phyloP scores from a whole-genome alignment of 2,888 invertebrate genomes.

The Cryptops parisi region DNA sequence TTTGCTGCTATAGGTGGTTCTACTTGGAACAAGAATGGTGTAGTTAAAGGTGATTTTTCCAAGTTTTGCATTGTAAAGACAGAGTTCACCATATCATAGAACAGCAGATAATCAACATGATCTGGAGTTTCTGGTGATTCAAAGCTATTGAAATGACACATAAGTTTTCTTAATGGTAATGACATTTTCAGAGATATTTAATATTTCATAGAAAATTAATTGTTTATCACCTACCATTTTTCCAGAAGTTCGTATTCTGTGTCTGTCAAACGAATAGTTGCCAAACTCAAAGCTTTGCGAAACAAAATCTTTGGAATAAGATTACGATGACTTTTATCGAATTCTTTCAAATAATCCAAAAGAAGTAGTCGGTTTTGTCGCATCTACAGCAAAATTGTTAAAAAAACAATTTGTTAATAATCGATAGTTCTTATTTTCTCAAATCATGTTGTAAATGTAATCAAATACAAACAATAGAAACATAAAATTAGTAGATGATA shows the following conservation, averaged over 20 bases:
- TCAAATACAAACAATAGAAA: too few species aligned
- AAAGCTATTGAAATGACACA: too few species aligned
- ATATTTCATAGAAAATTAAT: too few species aligned
- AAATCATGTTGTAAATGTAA: too few species aligned
- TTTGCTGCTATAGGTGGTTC: conserved; percentile 6
- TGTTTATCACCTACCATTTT: conserved; percentile 11
- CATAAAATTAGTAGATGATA: too few species aligned
- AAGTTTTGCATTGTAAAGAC: conserved; percentile 5
- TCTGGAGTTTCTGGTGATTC: conserved; percentile 7
- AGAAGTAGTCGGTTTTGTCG: conserved; percentile 1
- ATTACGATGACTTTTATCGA: conserved; percentile 4
- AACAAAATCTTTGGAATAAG: conserved; percentile 1
- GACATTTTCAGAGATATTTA: too few species aligned
- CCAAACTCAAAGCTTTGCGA: conserved; percentile 3
- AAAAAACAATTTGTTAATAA: too few species aligned
- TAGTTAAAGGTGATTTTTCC: conserved; percentile 10
- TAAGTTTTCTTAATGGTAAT: not conserved
- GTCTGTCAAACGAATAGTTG: conserved; percentile 1
- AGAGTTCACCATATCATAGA: conserved; percentile 10
- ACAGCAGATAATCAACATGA: conserved; percentile 7
- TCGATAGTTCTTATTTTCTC: too few species aligned
- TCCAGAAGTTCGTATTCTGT: conserved; percentile 9
- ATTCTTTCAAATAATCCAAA: conserved; percentile 8
- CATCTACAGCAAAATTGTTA: too few species aligned
- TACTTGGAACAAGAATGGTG: conserved; percentile 8